phyloP scores from a whole-genome alignment of 2,888 invertebrate genomes.

The Heteromurus nitidus region DNA sequence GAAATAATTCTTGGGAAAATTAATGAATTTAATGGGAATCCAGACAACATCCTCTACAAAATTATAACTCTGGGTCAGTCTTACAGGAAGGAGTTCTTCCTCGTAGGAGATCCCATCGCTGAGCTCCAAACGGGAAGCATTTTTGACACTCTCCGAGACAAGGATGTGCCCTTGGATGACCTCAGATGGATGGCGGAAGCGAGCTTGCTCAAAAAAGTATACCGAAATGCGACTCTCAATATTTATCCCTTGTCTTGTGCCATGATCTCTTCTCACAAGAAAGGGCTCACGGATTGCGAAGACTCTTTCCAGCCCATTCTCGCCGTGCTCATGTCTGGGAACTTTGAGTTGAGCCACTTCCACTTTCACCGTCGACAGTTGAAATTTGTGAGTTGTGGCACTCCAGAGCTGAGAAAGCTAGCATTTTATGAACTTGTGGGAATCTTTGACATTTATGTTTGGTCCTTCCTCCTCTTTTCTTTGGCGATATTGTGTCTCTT shows the following conservation, averaged over 20 bases:
- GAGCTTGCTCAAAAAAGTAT: neutral
- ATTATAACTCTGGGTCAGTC: neutral
- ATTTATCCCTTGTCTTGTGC: neutral
- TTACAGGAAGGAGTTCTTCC: neutral
- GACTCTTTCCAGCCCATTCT: neutral
- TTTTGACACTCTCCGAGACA: neutral
- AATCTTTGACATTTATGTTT: neutral
- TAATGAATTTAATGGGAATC: too few species aligned
- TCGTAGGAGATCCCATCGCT: neutral
- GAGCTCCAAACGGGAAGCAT: neutral
- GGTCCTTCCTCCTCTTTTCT: too few species aligned
- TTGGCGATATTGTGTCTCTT: too few species aligned
- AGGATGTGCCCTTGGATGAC: neutral
- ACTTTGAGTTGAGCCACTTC: neutral
- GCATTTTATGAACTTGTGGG: neutral
- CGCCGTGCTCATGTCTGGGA: neutral
- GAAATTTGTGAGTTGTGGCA: conserved; percentile 13
- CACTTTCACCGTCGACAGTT: neutral
- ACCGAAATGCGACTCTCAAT: neutral
- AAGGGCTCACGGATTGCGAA: neutral
- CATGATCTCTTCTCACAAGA: neutral
- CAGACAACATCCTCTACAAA: neutral
- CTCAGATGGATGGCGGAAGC: neutral
- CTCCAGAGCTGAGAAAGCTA: neutral
- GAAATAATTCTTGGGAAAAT: neutral